Evolutionary conservation across 1,140 invertebrate genomes (phyloP).

Genomic region (Himalopsyche phryganea): DNA sequence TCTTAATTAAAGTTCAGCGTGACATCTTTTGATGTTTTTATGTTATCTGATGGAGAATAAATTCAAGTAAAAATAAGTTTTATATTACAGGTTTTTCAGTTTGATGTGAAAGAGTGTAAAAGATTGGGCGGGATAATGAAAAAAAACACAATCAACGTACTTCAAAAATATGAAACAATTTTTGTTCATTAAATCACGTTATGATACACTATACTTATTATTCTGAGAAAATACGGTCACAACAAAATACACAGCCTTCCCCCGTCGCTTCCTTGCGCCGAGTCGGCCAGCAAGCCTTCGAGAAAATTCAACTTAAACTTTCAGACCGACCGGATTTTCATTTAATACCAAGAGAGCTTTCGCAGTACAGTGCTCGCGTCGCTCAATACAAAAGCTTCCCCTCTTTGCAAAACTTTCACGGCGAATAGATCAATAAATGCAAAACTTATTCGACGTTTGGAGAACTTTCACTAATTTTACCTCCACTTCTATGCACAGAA

Average conservation of each 20-base stretch:
- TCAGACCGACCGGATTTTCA: constrained; percentile 30
- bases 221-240: neutral
- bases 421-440: neutral
- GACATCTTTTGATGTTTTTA: too few relatives aligned
- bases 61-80: too few relatives aligned
- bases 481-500: too few relatives aligned
- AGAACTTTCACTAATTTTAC: neutral
- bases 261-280: constrained; percentile 26
- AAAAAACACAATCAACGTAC: too few relatives aligned
- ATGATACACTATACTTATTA: too few relatives aligned
- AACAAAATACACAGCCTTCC: neutral
- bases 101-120: too few relatives aligned
- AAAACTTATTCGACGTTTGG: neutral
- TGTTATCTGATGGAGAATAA: too few relatives aligned
- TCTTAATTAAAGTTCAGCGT: too few relatives aligned
- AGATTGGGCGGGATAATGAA: too few relatives aligned
- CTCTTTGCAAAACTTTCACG: neutral
- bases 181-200: too few relatives aligned
- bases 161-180: too few relatives aligned
- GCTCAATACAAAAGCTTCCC: constrained; percentile 1
- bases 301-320: constrained; percentile 31
- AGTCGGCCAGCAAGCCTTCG: constrained; percentile 5
- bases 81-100: too few relatives aligned
- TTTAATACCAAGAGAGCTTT: constrained; percentile 14
- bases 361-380: neutral